phyloP scores from a whole-genome alignment of 64 coral and sea anemone genomes.

The Dendrophyllia cribrosa region DNA sequence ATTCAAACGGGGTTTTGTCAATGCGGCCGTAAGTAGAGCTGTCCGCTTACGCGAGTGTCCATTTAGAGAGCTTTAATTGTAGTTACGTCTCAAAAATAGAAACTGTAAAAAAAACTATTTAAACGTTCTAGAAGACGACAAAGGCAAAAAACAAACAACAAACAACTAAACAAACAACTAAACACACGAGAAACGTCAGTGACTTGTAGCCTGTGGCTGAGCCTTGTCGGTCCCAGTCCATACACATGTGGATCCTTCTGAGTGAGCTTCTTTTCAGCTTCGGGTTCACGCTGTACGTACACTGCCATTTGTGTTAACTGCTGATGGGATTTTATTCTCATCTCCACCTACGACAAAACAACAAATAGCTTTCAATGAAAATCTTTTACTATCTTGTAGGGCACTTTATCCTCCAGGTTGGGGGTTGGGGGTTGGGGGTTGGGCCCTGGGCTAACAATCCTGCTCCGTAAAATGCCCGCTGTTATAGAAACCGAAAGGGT shows the following conservation, averaged over 20 bases:
- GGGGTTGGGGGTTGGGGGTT: no score
- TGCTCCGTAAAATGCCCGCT: no score
- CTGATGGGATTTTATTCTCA: constrained; percentile 23
- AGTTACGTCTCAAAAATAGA: no score
- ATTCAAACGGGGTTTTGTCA: no score
- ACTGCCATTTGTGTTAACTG: not conserved
- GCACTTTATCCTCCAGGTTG: no score
- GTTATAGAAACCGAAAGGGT: no score
- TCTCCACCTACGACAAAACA: constrained; percentile 31
- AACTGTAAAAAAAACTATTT: no score
- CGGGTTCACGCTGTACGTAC: constrained; percentile 41
- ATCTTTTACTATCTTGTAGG: no score
- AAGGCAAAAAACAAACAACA: not conserved
- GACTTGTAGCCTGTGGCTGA: not conserved
- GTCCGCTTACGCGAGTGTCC: no score
- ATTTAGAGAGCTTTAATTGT: no score
- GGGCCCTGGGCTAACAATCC: no score
- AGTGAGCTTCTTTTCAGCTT: constrained; percentile 40
- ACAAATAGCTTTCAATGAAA: not conserved
- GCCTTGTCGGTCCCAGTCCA: constrained; percentile 29
- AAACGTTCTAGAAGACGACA: not conserved
- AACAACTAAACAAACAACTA: not conserved
- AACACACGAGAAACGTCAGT: not conserved
- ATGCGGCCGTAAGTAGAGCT: no score
- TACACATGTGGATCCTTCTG: constrained; percentile 21